Conservation (phyloP, 2,888 invertebrate genomes). For the Lithodes maja region DNA sequence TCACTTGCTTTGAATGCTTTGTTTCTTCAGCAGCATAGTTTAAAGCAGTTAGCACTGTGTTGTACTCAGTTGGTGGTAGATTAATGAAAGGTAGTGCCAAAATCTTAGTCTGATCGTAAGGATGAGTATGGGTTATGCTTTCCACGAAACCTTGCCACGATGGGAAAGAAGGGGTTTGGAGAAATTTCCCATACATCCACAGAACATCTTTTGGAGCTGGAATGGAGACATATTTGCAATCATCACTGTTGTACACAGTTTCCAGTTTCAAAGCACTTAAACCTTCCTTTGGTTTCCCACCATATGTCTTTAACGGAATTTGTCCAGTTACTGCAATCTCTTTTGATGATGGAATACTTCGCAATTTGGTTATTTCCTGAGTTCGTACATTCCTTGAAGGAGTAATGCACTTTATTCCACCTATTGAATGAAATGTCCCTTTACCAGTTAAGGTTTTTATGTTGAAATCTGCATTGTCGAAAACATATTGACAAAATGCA, state of each 20-base stretch:
- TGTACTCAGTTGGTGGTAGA: slow-evolving; percentile 41
- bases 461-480: slow-evolving; percentile 36
- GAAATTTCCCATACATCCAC: slow-evolving; percentile 33
- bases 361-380: slow-evolving; percentile 4
- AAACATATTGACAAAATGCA: slow-evolving; percentile 32
- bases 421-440: slow-evolving; percentile 33
- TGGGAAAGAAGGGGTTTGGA: slow-evolving; percentile 24
- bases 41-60: slow-evolving; percentile 32
- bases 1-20: slow-evolving; percentile 12
- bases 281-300: background rate
- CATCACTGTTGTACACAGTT: slow-evolving; percentile 28
- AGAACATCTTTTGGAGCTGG: slow-evolving; percentile 2
- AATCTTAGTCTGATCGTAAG: slow-evolving; percentile 24
- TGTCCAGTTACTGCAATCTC: background rate
- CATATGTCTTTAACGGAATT: slow-evolving; percentile 19
- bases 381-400: slow-evolving; percentile 22
- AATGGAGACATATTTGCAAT: background rate
- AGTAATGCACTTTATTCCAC: slow-evolving; percentile 36
- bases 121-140: slow-evolving; percentile 1
- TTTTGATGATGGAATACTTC: background rate
- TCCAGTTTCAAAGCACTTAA: slow-evolving; percentile 13
- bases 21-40: slow-evolving; percentile 18
- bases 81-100: slow-evolving; percentile 36
- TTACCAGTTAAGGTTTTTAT: slow-evolving; percentile 34
- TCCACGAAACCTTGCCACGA: slow-evolving; percentile 24